phyloP scores from a whole-genome alignment of 2,113 vertebrate genomes.

The Heterotis niloticus region DNA sequence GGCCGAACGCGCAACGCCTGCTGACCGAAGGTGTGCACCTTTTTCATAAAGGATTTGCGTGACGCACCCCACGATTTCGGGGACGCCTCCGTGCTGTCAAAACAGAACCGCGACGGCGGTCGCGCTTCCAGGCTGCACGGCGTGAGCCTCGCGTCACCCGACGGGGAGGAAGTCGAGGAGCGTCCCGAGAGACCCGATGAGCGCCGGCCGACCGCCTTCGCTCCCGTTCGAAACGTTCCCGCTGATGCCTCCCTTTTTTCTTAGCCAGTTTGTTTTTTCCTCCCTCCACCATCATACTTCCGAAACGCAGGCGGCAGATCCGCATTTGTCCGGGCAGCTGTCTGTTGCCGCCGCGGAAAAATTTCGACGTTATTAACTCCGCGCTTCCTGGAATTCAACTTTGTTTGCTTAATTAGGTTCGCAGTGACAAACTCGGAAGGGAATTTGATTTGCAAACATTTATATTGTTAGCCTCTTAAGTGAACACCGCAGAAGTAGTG shows the following conservation, averaged over 20 bases:
- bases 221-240: not conserved
- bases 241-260: not conserved
- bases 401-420: conserved; percentile 8
- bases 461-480: not conserved
- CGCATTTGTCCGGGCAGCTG: not conserved
- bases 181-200: not conserved
- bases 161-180: not conserved
- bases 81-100: not conserved
- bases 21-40: not conserved
- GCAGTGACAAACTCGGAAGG: not conserved
- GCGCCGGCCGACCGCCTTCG: not conserved
- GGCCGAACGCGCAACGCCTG: not conserved
- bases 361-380: not conserved
- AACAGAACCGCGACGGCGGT: not conserved
- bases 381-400: conserved; percentile 19
- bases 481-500: not conserved
- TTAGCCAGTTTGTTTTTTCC: not conserved
- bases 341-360: too few species aligned
- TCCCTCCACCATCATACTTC: not conserved
- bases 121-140: not conserved
- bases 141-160: not conserved
- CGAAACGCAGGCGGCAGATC: not conserved
- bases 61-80: not conserved
- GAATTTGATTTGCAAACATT: conserved; percentile 12
- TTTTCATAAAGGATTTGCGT: not conserved